Evolutionary conservation across 2,888 invertebrate genomes (phyloP), one percentile per base, ranked within the genome.

Genomic region (Harpalus rufipes): DNA sequence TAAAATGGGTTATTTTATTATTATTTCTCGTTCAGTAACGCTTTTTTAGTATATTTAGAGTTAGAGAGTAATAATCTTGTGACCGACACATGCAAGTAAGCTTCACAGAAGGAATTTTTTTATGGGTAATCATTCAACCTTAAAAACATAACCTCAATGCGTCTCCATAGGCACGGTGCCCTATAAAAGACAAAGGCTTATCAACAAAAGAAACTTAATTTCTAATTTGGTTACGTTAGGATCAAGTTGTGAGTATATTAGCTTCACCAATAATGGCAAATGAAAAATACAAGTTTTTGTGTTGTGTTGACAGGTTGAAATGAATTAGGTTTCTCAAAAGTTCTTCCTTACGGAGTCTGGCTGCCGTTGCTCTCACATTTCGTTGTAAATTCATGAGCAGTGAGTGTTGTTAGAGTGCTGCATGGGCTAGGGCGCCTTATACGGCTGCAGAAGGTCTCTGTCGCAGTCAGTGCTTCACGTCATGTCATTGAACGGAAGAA

Each of bases 351-450:
- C 44, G 44, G 44, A 32, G 44, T 51, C 44, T 12, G 44, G 44
- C 44, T 51, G 44, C 44, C 10, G 44, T 51, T 51, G 44, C 44
- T 51, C 44, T 51, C 12, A 12, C 44, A 51, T 51, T 51, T 51
- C 44, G 44, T 51, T 51, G 44, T 51, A 51, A 51, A 51, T 51
- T 51, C 44, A 51, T 51, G 44, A 51, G 44, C 44, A 51, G 44
- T 51, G 44, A 51, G 44, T 51, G 44, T 51, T 51, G 44, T 10
- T 8, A 51, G 44, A 51, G 44, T 51, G 44, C 12, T 10, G 44
- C 44, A 51, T 51, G 44, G 44, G 44, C 12, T 51, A 51, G 44
- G 44, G 44, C 44, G 12, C 44, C 44, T 51, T 51, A 51, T 51
- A 51, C 44, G 44, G 44, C 44, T 51, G 44, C 44, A 51, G 44